These are phyloP conservation scores for Platichthys flesus DNA, from an alignment of 2,113 vertebrate genomes.

Conservation along the genomic window DNA sequence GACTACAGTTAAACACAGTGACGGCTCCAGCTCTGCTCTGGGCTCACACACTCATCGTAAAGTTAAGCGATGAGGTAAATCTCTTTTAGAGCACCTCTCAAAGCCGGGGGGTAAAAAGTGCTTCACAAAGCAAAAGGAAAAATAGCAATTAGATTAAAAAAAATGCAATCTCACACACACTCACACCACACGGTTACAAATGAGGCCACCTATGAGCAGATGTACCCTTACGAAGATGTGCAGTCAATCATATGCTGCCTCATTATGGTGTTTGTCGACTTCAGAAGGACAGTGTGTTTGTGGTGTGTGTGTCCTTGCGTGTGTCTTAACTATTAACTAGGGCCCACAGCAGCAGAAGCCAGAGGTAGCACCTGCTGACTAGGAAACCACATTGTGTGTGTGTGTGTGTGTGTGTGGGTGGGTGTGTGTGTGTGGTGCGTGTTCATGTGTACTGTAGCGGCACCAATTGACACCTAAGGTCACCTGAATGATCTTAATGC, in stretches of 20 bases:
- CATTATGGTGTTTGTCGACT: slow-evolving; percentile 42
- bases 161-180: slow-evolving; percentile 12
- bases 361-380: slow-evolving; percentile 59
- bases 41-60: slow-evolving; percentile 7
- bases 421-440: slow-evolving; percentile 6
- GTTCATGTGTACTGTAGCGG: slow-evolving; percentile 3
- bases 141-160: not conserved
- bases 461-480: slow-evolving; percentile 68
- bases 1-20: slow-evolving; percentile 22
- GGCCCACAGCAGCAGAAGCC: slow-evolving; percentile 7
- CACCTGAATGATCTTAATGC: slow-evolving; percentile 72
- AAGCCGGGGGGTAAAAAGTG: slow-evolving; percentile 18
- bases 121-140: slow-evolving; percentile 24
- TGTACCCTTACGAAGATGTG: slow-evolving; percentile 45
- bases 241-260: slow-evolving; percentile 36
- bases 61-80: slow-evolving; percentile 45
- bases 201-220: too few species aligned
- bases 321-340: slow-evolving; percentile 42
- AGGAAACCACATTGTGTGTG: slow-evolving; percentile 3
- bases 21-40: slow-evolving; percentile 16
- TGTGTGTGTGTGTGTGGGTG: not conserved
- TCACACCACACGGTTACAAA: slow-evolving; percentile 21
- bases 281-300: not conserved
- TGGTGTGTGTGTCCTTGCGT: slow-evolving; percentile 13
- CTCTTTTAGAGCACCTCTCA: slow-evolving; percentile 38